Conservation (phyloP, 2,797 vertebrate genomes). For the Anas georgica region DNA sequence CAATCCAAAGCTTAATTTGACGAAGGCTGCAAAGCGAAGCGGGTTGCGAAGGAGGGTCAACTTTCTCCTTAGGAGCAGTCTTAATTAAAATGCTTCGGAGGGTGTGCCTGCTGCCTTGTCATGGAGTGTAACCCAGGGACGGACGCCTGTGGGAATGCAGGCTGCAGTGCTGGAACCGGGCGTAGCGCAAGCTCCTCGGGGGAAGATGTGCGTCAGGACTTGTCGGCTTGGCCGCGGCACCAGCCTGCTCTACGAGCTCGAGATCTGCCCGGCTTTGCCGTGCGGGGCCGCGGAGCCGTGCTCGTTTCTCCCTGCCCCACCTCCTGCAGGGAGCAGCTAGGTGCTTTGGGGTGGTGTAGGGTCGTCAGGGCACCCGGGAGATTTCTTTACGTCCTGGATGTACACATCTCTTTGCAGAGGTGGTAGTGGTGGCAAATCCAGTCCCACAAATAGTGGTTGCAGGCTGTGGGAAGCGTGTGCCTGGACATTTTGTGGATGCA, state of each 20-base stretch:
- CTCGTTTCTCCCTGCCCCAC: conserved; percentile 21
- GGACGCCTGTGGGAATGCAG: conserved; percentile 42
- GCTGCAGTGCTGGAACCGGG: not conserved
- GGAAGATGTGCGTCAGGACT: conserved; percentile 44
- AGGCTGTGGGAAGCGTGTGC: not conserved
- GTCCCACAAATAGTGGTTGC: not conserved
- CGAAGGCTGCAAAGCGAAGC: not conserved
- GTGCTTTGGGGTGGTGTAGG: no score
- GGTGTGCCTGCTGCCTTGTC: conserved; percentile 37
- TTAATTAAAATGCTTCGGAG: conserved; percentile 25
- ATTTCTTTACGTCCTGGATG: not conserved
- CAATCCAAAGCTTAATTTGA: not conserved
- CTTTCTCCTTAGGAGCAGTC: not conserved
- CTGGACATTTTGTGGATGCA: conserved; percentile 19
- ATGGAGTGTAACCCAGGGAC: not conserved
- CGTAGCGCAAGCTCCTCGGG: not conserved
- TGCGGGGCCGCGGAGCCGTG: no score
- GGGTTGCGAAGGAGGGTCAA: not conserved
- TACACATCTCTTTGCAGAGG: not conserved
- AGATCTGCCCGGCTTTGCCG: not conserved
- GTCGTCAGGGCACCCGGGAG: not conserved
- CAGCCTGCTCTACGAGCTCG: conserved; percentile 23
- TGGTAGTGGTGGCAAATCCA: not conserved
- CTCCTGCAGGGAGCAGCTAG: not conserved
- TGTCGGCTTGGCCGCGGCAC: not conserved